Percentiles rank a stretch among this genome's conserved stretches.
Evolutionary conservation across 2,888 invertebrate species (phyloP).

Genomic region (Thera britannica): DNA sequence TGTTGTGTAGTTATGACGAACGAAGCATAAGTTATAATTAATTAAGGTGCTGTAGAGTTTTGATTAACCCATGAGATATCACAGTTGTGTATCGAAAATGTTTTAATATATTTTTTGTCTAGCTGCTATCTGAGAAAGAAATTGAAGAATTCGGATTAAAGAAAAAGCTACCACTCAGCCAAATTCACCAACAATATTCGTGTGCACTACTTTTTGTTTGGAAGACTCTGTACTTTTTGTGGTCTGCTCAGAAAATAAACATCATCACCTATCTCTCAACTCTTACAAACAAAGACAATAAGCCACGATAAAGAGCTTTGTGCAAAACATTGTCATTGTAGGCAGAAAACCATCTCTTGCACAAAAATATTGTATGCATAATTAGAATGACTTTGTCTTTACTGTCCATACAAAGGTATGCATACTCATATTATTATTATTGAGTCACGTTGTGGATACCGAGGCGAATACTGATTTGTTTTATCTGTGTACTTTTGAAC

Average conservation of each 20-base stretch:
- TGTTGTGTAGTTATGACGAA: no score
- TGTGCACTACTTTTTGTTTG: no score
- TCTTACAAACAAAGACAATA: conserved; percentile 33
- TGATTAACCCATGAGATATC: no score
- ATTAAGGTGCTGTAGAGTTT: no score
- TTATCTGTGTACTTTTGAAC: conserved; percentile 22
- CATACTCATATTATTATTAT: conserved; percentile 10
- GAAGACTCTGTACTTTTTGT: not conserved
- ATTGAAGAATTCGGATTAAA: no score
- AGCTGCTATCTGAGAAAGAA: no score
- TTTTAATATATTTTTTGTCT: no score
- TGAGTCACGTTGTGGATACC: conserved; percentile 27
- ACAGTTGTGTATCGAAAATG: no score
- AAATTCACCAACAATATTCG: not conserved
- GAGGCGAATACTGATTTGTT: conserved; percentile 12
- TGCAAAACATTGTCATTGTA: conserved; percentile 34
- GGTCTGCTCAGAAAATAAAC: conserved; percentile 13
- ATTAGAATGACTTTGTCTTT: conserved; percentile 32
- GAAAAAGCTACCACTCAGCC: not conserved
- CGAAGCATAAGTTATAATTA: no score
- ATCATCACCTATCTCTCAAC: conserved; percentile 12
- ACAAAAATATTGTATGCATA: conserved; percentile 39
- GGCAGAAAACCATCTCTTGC: conserved; percentile 22
- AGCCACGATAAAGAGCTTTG: conserved; percentile 25
- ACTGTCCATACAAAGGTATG: conserved; percentile 19